Conservation (phyloP, 1,140 invertebrate species). For the Hylyphantes graminicola region DNA sequence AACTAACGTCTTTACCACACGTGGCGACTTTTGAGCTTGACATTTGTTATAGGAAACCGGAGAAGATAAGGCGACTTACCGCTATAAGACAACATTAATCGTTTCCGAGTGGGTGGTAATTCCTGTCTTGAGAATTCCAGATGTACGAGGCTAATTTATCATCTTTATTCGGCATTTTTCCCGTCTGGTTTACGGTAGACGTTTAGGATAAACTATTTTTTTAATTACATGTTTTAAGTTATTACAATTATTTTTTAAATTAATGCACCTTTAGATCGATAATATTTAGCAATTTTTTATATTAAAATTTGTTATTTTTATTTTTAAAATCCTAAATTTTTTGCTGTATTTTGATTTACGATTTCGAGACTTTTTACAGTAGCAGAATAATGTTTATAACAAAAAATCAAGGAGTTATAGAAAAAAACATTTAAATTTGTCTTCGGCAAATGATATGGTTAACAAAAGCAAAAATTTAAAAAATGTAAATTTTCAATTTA, state of each 20-base stretch:
- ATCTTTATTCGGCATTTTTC: background rate
- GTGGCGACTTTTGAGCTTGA: background rate
- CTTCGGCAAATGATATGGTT: no score
- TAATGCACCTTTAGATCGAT: background rate
- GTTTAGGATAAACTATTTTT: background rate
- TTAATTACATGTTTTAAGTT: background rate
- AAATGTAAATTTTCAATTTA: no score
- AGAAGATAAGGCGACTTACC: conserved; percentile 4
- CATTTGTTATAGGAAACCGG: conserved; percentile 24
- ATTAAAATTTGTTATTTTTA: no score
- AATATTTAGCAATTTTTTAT: background rate
- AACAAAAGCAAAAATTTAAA: no score
- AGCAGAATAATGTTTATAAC: no score
- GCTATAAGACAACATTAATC: background rate
- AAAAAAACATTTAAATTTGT: no score
- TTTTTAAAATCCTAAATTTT: no score
- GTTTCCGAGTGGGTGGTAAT: conserved; percentile 25
- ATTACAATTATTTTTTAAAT: background rate
- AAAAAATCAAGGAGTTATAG: no score
- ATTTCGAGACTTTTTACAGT: no score
- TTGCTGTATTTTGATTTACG: no score
- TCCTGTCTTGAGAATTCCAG: background rate
- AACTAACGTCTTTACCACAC: conserved; percentile 15
- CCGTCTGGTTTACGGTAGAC: background rate
- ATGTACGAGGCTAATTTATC: background rate